Evolutionary conservation across 2,888 invertebrate genomes (phyloP), one percentile per base, ranked within the genome.

Genomic region (Sarcophaga rosellei): DNA sequence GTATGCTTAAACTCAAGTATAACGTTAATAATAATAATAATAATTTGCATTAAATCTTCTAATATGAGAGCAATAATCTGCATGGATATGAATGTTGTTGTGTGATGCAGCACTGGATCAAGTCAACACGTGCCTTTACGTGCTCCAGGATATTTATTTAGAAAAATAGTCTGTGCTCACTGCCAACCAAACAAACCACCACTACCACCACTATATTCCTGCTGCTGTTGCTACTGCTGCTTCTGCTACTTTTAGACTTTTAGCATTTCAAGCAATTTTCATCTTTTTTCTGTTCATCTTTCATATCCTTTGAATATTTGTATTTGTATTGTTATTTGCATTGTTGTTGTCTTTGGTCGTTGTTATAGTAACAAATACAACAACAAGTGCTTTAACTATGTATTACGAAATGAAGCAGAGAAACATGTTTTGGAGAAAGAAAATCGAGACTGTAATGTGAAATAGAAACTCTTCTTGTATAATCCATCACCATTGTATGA

Each of bases 141-240:
- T 92, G 91, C 91, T 90, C 88, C 89, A 90, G 92, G 92, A 91
- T 92, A 91, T 92, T 91, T 91, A 89, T 91, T 89, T 91, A 90
- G 89, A 89, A 79, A 81, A 61, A 53, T 53, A 12, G 15, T 17
- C 53, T 53, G 17, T 53, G 53, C 35, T 35, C 35, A 35, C 35
- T 35, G 35, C 2, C 35, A 35, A 35, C 8, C 35, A 35, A 35
- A 6, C 6, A 35, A 35, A 8, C 35, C 8, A 35, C 8, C 35
- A 35, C 35, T 35, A 35, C 1, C 35, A 10, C 8, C 35, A 35
- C 35, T 35, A 35, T 10, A 8, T 35, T 35, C 35, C 35, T 35
- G 35, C 1, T 35, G 35, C 35, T 6, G 6, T 8, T 35, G 6
- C 47, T 15, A 4, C 47, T 11, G 12, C 15, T 47, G 15, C 15